These are phyloP conservation scores for Elanus axillaris DNA, from an alignment of 2,113 vertebrate species.

Conservation along the genomic window DNA sequence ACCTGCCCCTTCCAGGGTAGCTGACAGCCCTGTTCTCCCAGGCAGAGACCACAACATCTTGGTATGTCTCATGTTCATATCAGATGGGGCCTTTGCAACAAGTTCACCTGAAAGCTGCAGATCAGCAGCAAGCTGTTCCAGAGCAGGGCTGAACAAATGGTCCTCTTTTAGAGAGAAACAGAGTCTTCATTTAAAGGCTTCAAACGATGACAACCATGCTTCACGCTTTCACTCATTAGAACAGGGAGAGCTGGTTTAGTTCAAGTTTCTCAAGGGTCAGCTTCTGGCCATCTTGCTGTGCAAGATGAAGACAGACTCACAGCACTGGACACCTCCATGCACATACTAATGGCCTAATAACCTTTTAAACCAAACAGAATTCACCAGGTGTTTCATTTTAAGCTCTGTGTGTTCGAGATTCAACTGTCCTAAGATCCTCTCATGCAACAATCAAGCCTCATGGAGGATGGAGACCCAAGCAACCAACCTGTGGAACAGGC, in stretches of 20 bases:
- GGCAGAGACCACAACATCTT: neutral
- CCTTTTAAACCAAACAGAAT: neutral
- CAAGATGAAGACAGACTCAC: neutral
- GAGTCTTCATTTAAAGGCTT: neutral
- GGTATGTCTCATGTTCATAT: rapidly evolving
- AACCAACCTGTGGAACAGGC: neutral
- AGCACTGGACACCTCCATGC: neutral
- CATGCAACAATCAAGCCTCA: neutral
- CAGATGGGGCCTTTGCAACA: neutral
- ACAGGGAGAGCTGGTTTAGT: neutral
- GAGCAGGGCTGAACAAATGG: neutral
- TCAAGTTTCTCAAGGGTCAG: neutral
- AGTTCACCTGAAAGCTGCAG: neutral
- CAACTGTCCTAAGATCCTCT: neutral
- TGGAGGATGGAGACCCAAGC: neutral
- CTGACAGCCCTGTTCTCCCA: neutral
- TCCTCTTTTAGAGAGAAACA: neutral
- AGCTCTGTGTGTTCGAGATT: neutral
- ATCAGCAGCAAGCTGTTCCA: neutral
- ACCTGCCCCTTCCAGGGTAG: neutral
- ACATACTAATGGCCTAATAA: neutral
- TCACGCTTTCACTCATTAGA: neutral
- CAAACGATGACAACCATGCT: rapidly evolving
- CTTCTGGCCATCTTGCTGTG: neutral
- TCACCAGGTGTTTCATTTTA: neutral